Conservation (phyloP, 2,888 invertebrate species). For the Chrysolina oricalcia region DNA sequence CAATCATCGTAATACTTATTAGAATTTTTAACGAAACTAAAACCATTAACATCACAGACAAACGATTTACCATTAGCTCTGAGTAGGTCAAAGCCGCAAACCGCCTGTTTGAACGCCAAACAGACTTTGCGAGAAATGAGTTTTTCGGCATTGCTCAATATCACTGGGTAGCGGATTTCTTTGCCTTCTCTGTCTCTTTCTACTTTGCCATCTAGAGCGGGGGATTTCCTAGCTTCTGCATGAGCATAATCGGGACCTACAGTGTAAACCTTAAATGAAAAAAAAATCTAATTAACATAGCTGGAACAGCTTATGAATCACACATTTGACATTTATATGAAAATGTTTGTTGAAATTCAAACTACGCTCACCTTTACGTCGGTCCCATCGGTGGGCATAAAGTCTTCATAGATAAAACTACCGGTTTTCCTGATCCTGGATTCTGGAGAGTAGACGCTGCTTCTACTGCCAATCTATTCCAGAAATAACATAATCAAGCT, state of each 20-base stretch:
- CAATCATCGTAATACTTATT: slow-evolving; percentile 99
- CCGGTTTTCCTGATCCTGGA: slow-evolving; percentile 97
- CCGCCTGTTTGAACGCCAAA: slow-evolving; percentile 96
- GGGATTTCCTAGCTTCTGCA: slow-evolving; percentile 98
- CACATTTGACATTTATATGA: background rate
- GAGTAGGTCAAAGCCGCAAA: slow-evolving; percentile 98
- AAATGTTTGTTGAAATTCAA: background rate
- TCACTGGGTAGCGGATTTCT: slow-evolving; percentile 98
- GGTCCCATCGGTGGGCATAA: slow-evolving; percentile 98
- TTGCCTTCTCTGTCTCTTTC: slow-evolving; percentile 98
- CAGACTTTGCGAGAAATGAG: slow-evolving; percentile 98
- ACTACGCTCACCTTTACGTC: slow-evolving; percentile 68
- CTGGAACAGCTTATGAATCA: too few species aligned
- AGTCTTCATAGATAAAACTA: slow-evolving; percentile 99
- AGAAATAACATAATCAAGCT: background rate
- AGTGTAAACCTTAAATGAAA: slow-evolving; percentile 88
- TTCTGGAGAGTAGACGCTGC: slow-evolving; percentile 98
- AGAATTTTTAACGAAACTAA: slow-evolving; percentile 99
- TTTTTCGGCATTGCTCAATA: slow-evolving; percentile 97
- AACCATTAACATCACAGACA: slow-evolving; percentile 99
- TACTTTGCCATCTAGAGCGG: slow-evolving; percentile 98
- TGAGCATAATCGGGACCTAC: slow-evolving; percentile 99
- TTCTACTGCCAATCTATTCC: slow-evolving; percentile 93
- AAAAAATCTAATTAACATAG: background rate
- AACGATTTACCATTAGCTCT: slow-evolving; percentile 99